Percentiles rank a stretch among this genome's conserved stretches.
Conservation (phyloP, 2,888 invertebrate species). For the Luperina testacea region DNA sequence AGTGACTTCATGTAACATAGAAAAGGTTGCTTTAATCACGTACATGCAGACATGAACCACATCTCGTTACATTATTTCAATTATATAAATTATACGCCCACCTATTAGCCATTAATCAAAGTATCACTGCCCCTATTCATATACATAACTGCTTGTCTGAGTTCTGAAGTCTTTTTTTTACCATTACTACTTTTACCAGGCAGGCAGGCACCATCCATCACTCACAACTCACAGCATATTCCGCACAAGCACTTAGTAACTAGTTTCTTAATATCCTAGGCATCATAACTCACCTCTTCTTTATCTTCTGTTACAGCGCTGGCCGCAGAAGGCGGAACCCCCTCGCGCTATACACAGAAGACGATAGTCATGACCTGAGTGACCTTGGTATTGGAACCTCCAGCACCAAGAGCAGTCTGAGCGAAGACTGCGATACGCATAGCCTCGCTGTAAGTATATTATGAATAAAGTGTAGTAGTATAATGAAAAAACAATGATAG, state of each 20-base stretch:
- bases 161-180: background rate
- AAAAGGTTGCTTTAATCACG: background rate
- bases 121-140: background rate
- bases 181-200: background rate
- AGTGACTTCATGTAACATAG: background rate
- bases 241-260: background rate
- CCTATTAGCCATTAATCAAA: background rate
- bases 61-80: background rate
- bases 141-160: background rate
- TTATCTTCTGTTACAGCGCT: constrained; percentile 78
- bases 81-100: background rate
- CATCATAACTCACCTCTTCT: background rate
- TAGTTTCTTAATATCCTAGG: background rate
- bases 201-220: background rate
- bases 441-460: constrained; percentile 90
- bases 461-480: background rate
- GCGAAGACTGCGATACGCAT: constrained; percentile 92
- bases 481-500: background rate
- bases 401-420: constrained; percentile 92
- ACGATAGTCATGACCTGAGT: constrained; percentile 95
- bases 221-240: constrained; percentile 4
- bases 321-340: constrained; percentile 89
- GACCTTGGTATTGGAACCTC: constrained; percentile 94
- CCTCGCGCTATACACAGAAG: constrained; percentile 94
- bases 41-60: background rate